These are phyloP conservation scores for Albula goreensis DNA, from an alignment of 2,113 vertebrate genomes.

Conservation along the genomic window DNA sequence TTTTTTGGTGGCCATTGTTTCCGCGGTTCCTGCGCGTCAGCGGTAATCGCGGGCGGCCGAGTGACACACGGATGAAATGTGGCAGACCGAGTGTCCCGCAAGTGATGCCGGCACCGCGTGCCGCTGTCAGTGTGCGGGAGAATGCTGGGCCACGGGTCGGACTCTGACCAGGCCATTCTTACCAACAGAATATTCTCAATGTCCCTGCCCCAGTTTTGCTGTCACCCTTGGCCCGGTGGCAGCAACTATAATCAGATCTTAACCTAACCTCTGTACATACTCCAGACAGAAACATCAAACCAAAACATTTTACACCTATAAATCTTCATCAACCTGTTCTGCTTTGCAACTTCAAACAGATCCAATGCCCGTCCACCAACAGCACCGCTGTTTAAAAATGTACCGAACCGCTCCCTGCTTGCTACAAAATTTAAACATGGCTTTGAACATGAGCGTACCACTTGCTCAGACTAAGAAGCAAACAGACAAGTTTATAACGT, in stretches of 20 bases:
- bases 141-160: background rate
- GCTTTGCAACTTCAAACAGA: too few species aligned
- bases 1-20: background rate
- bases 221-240: too few species aligned
- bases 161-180: background rate
- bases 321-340: background rate
- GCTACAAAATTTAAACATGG: background rate
- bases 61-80: background rate
- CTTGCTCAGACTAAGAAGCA: background rate
- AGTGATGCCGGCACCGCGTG: background rate
- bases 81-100: background rate
- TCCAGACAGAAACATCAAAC: too few species aligned
- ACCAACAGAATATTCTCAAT: background rate
- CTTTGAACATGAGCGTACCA: background rate
- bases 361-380: background rate
- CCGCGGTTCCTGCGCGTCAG: background rate
- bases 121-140: background rate
- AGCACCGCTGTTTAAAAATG: background rate
- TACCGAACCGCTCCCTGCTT: background rate
- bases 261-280: too few species aligned
- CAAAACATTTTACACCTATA: too few species aligned
- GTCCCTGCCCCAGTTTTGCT: background rate
- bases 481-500: background rate
- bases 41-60: background rate
- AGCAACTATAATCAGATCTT: too few species aligned